Base-by-base conservation (phyloP, 2,797 vertebrate species). In the Acomys russatus region DNA sequence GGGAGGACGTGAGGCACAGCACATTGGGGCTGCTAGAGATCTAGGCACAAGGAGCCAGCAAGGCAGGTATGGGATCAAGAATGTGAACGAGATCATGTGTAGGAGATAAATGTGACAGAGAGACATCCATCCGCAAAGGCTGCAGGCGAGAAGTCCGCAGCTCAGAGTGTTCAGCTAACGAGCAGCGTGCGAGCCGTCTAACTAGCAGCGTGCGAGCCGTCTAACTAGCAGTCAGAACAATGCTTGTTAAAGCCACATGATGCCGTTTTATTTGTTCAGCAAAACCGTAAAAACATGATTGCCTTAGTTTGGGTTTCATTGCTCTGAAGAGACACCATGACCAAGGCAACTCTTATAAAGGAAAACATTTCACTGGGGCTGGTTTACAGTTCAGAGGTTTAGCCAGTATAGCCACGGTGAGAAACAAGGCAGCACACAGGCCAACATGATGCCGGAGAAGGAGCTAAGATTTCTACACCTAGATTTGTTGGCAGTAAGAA, bases 201-300 rank as follows among this genome's bases (percentile, higher is more conserved):
- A 64, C 5, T 15, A 63, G n/a, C 7, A 71, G 23, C 22, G 4
- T 9, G 6, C 12, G 51, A 85, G 49, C 64, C 15, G 63, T 77
- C n/a, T 73, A 35, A 64, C 5, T 15, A 63, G n/a, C 7, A 71
- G 23, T 73, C 91, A 88, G 90, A 94, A 80, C 14, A 35, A 56
- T 30, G 25, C n/a, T 35, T 64, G 64, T 33, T 25, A 85, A 95
- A 88, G 87, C 66, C 64, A 49, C 54, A 15, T 73, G 80, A 74
- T 85, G 66, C 66, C n/a, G 33, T 64, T 82, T 88, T 64, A 87
- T 92, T 90, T 61, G 35, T 56, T 91, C 54, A 83, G 66, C 56
- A 91, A 96, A 91, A 38, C 25, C 0, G 0, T 59, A 38, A 77
- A 77, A 38, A 12, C 63, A 56, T 76, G 44, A 49, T 76, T 25